phyloP scores from a whole-genome alignment of 2,888 invertebrate genomes.

The Lepidocyrtoides sp. region DNA sequence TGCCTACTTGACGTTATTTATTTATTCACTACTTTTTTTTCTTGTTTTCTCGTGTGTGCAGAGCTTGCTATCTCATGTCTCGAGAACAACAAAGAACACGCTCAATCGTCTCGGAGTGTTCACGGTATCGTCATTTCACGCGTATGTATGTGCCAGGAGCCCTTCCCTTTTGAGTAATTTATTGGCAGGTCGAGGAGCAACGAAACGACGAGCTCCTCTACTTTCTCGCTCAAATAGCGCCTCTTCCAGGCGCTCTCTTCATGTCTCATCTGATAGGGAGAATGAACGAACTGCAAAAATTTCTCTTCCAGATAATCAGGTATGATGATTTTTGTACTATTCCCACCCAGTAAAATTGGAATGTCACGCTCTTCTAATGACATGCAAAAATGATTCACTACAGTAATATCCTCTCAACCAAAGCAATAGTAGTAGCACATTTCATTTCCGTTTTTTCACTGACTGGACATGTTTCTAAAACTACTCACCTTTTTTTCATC shows the following conservation, averaged over 20 bases:
- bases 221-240: constrained; percentile 96
- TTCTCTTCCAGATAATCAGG: constrained; percentile 94
- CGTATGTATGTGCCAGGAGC: constrained; percentile 98
- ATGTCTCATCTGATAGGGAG: constrained; percentile 95
- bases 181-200: constrained; percentile 89
- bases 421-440: not conserved
- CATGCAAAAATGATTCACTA: constrained; percentile 12
- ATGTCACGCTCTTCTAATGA: constrained; percentile 13
- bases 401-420: not conserved
- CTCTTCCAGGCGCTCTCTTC: constrained; percentile 95
- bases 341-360: not conserved
- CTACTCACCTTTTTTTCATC: not conserved
- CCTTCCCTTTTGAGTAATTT: constrained; percentile 97
- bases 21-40: constrained; percentile 65
- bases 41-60: constrained; percentile 87
- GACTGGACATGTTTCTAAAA: not conserved
- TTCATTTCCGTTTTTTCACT: constrained; percentile 23
- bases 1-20: not conserved
- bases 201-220: constrained; percentile 96
- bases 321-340: constrained; percentile 83
- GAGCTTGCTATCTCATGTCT: constrained; percentile 98
- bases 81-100: constrained; percentile 97
- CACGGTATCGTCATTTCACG: constrained; percentile 99
- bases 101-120: constrained; percentile 98
- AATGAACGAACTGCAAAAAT: constrained; percentile 95